These are phyloP conservation scores for Choloepus hoffmanni DNA, from an alignment of 2,113 vertebrate species.

Conservation along the genomic window DNA sequence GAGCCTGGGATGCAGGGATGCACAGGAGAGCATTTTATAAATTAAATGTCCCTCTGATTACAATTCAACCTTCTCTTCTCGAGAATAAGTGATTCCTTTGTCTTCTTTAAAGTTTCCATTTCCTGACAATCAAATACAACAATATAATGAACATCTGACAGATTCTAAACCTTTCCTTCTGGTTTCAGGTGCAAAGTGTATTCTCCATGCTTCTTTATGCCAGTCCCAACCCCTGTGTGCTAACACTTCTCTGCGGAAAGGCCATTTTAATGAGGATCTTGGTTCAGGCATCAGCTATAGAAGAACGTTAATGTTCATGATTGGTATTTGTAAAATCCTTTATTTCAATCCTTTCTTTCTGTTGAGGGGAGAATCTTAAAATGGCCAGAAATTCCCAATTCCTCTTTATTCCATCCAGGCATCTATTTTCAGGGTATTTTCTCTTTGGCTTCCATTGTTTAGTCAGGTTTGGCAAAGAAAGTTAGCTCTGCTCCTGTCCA, in stretches of 20 bases:
- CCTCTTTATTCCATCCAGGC: constrained; percentile 64
- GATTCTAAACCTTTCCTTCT: constrained; percentile 9
- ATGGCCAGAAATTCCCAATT: constrained; percentile 75
- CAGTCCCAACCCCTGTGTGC: neutral
- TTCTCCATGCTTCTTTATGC: neutral
- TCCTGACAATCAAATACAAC: neutral
- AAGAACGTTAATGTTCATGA: constrained; percentile 81
- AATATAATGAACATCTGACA: neutral
- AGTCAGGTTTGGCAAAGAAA: constrained; percentile 76
- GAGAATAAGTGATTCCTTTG: neutral
- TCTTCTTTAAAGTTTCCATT: neutral
- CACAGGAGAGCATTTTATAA: neutral
- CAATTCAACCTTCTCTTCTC: neutral
- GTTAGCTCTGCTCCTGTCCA: constrained; percentile 74
- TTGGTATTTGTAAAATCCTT: constrained; percentile 73
- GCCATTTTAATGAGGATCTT: constrained; percentile 68
- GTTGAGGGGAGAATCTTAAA: constrained; percentile 52
- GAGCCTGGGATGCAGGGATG: too few species aligned
- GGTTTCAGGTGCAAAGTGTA: neutral
- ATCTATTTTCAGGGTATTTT: constrained; percentile 75
- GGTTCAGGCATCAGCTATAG: constrained; percentile 66
- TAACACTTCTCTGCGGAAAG: constrained; percentile 30
- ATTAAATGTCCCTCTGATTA: neutral
- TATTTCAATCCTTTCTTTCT: constrained; percentile 77
- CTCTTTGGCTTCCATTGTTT: constrained; percentile 74